Conservation (phyloP, 2,797 vertebrate species). For the Tapera naevia region DNA sequence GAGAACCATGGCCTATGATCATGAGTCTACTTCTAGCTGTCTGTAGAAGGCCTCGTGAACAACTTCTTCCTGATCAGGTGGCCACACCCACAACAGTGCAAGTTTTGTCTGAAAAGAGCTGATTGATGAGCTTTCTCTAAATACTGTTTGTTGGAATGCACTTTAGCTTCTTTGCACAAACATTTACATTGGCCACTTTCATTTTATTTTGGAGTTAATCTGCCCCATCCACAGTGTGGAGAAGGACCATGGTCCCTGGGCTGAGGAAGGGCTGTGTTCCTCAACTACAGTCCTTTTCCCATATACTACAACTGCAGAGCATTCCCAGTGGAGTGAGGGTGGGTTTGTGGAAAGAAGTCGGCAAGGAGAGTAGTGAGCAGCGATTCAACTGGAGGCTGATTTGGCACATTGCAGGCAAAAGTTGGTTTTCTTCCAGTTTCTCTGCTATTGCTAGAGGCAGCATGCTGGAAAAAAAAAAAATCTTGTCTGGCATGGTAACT, state of each 20-base stretch:
- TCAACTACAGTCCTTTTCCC: background rate
- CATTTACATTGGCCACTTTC: background rate
- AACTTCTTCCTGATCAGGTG: too few relatives aligned
- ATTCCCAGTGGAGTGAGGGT: background rate
- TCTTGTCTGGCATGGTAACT: background rate
- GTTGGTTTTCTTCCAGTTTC: background rate
- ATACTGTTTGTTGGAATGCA: background rate
- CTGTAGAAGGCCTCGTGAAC: too few relatives aligned
- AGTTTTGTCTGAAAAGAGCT: background rate
- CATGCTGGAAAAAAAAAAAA: background rate
- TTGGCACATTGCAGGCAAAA: background rate
- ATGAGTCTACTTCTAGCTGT: too few relatives aligned
- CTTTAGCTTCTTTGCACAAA: background rate
- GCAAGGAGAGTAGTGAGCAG: background rate
- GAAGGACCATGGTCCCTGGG: background rate
- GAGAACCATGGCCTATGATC: too few relatives aligned
- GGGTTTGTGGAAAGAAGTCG: background rate
- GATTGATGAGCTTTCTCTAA: background rate
- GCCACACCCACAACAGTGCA: background rate
- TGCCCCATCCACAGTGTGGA: background rate
- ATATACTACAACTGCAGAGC: background rate
- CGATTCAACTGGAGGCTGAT: background rate
- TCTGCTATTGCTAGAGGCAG: background rate
- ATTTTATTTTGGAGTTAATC: background rate
- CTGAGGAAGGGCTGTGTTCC: background rate